Evolutionary conservation across 2,797 vertebrate species (phyloP).

Genomic region (Thalassophryne amazonica): DNA sequence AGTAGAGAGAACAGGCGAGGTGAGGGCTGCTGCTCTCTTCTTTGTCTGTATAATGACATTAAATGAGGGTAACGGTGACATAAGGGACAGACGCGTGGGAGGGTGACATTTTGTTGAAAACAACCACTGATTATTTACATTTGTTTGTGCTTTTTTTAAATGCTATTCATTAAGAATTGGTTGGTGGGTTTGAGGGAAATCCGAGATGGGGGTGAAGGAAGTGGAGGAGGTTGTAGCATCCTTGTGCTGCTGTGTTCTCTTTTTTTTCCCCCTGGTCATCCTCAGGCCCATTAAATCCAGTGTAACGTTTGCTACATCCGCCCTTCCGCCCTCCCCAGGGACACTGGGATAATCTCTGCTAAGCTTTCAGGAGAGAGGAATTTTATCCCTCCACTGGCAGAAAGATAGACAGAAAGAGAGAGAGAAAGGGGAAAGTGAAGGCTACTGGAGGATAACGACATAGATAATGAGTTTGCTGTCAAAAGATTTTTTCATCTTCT

Average conservation of each 20-base stretch:
- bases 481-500: constrained; percentile 40
- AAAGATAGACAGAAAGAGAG: constrained; percentile 52
- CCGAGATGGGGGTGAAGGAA: neutral
- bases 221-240: neutral
- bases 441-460: constrained; percentile 65
- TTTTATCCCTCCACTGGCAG: constrained; percentile 61
- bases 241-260: constrained; percentile 9
- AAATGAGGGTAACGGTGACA: constrained; percentile 8
- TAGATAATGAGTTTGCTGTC: constrained; percentile 72
- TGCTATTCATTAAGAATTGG: neutral
- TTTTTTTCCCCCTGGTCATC: constrained; percentile 32
- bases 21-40: neutral
- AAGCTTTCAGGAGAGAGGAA: constrained; percentile 64
- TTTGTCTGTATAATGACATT: constrained; percentile 18
- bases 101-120: neutral
- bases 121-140: neutral
- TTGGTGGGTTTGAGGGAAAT: neutral
- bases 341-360: constrained; percentile 67
- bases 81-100: neutral
- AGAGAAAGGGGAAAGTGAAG: constrained; percentile 34
- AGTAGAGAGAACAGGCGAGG: constrained; percentile 11
- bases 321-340: constrained; percentile 54
- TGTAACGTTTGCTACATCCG: constrained; percentile 70
- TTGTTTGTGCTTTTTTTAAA: neutral
- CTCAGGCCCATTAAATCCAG: constrained; percentile 68